phyloP scores from a whole-genome alignment of 1,140 invertebrate genomes.

The Araneus ventricosus region DNA sequence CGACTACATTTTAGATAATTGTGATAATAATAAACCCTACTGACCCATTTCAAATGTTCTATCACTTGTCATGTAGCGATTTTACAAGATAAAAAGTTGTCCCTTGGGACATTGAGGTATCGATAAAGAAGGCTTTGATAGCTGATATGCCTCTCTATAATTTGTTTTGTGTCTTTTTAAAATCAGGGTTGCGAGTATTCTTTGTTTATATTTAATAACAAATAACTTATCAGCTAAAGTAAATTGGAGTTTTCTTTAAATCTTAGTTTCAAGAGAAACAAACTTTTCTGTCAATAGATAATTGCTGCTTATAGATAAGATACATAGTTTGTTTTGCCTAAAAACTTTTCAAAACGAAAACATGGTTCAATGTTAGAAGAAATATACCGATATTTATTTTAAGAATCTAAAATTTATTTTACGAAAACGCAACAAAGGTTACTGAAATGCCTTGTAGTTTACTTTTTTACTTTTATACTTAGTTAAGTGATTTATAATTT shows the following conservation, averaged over 20 bases:
- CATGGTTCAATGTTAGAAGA: too few species aligned
- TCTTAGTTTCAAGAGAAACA: neutral
- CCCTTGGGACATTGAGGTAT: neutral
- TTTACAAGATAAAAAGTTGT: slow-evolving; percentile 52
- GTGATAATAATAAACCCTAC: slow-evolving; percentile 45
- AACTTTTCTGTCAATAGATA: neutral
- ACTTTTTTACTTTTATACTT: too few species aligned
- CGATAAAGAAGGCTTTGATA: slow-evolving; percentile 29
- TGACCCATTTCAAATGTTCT: slow-evolving; percentile 61
- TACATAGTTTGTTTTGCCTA: too few species aligned
- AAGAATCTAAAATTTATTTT: too few species aligned
- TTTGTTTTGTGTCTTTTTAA: slow-evolving; percentile 16
- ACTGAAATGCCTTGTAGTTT: too few species aligned
- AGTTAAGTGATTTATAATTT: too few species aligned
- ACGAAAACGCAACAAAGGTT: too few species aligned
- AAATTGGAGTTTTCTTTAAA: neutral
- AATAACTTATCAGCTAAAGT: neutral
- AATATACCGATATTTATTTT: too few species aligned
- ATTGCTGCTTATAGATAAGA: neutral
- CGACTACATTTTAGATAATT: slow-evolving; percentile 14
- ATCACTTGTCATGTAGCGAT: slow-evolving; percentile 33
- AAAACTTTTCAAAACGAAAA: too few species aligned
- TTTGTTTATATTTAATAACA: slow-evolving; percentile 33
- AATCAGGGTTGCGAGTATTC: neutral
- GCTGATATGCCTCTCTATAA: neutral